Base-by-base conservation (phyloP, 2,888 invertebrate genomes). In the Pycnomerus fuliginosus region DNA sequence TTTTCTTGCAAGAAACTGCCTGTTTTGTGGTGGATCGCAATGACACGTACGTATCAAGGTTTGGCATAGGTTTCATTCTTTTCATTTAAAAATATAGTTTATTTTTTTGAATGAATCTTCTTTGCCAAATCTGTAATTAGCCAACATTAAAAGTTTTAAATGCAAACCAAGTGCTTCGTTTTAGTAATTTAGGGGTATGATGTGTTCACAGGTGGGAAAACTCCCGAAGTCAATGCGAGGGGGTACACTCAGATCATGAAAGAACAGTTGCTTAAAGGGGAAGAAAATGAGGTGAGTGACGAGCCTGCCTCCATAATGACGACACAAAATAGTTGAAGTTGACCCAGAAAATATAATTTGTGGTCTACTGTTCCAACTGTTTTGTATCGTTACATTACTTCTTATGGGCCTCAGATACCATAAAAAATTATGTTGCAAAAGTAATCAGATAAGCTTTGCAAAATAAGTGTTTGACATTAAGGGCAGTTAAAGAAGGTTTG, bases 201-300 rank as follows among this genome's bases (percentile, higher is more conserved):
- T 61, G 65, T 65, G 74, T 71, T 83, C 87, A 55, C 81, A 95
- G 95, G 96, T 74, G 97, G 96, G 13, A 96, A 97, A 77, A 99
- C 99, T 28, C 99, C 99, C 22, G 97, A 98, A 80, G 79, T 91
- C 58, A 88, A 90, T 43, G 90, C 93, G 2, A 81, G 98, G 66
- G 95, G 95, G 8, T 99, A 93, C 70, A 90, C 91, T 27, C 92
- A 95, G 72, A 95, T 99, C 77, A 97, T 99, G 95, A 87, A 87
- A 68, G 98, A 98, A 71, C 92, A 94, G 71, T 80, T 88, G 69
- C 80, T 97, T 8, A 84, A 88, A 66, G 89, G 89, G 36, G 90
- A 90, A 76, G 93, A 94, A 76, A 88, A 87, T 62, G 92, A 96
- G 77, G 95, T 95, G 74, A 73, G 73, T 70, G 5, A 12, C 7